Evolutionary conservation across 1,140 invertebrate species (phyloP), one percentile per base, ranked within the genome.

Genomic region (Drosophila pseudoananassae): DNA sequence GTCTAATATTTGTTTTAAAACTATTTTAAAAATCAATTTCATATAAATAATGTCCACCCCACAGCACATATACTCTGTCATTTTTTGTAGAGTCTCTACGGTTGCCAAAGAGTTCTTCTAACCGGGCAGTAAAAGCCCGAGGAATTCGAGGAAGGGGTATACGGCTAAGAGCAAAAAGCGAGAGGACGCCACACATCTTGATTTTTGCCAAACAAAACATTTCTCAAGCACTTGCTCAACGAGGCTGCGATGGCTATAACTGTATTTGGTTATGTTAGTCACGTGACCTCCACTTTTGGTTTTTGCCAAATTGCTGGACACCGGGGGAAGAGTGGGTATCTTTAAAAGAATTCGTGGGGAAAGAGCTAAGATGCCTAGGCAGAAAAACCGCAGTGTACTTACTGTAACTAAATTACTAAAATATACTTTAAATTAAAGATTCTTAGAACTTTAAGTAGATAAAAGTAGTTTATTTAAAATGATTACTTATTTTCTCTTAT

Each of bases 181-280:
- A 57, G 55, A 63, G 59, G 60, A 54, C 56, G 65, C 59, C 72
- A 76, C 81, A 85, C 82, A 87, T 85, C 82, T 87, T 87, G 82
- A 87, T 87, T 87, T 88, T 87, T 88, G 83, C 82, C 82, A 87
- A 87, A 87, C 82, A 87, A 87, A 87, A 87, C 82, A 87, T 88
- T 68, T 51, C 73, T 77, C 59, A 65, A 87, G 78, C 70, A 82
- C 83, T 87, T 78, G 78, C 64, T 70, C 56, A 56, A 25, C 55
- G 64, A 56, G 40, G 56, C 60, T 51, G 52, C 51, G 43, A 38
- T 68, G 61, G 57, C 82, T 76, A 71, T 75, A 87, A 85, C 82
- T 78, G 72, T 82, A 87, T 88, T 87, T 87, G 60, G 65, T 87
- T 87, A 87, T 87, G 82, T 88, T 87, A 87, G 82, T 87, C 82